Evolutionary conservation across 2,888 invertebrate genomes (phyloP), one percentile per base, ranked within the genome.

Genomic region (Erannis defoliaria): DNA sequence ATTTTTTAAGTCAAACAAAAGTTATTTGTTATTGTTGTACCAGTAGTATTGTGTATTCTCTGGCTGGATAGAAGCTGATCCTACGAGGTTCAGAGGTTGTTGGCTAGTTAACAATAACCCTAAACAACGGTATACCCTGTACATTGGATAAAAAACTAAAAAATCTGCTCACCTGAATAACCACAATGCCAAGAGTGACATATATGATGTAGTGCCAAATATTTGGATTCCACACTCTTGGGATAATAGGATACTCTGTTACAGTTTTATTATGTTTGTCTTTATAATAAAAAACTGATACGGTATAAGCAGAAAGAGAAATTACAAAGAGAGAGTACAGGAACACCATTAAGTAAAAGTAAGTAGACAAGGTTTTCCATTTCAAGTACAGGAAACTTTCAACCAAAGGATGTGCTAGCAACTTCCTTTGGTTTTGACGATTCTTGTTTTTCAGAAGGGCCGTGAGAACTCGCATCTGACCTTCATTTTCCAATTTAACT

Each of bases 341-440:
- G 10, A 54, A 48, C 9, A 59, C 23, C 31, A 59, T 23, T 8
- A 40, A 5, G 3, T 35, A 46, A n/a, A 54, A 59, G 29, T 49
- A 60, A 3, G 18, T 33, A 4, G 38, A 19, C 1, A 48, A 75
- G 33, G 86, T 87, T 45, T 83, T 85, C 94, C 94, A 94, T 77
- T 94, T 94, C 1, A 93, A 72, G 67, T 83, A 86, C 0, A 94
- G 76, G 68, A 94, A 94, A 60, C 93, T 93, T 75, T 94, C 93
- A 1, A 94, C 77, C 21, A 94, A 71, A 0, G 94, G 94, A 75
- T 94, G 94, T 0, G 93, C 81, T 0, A 94, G 80, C 2, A 94
- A 71, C 21, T 80, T 81, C 14, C 83, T 85, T 56, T 93, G 88
- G 2, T 85, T 81, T 62, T 86, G 18, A 19, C 18, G 26, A 26